phyloP scores from a whole-genome alignment of 2,888 invertebrate genomes.

The Amblyjoppa proteus region DNA sequence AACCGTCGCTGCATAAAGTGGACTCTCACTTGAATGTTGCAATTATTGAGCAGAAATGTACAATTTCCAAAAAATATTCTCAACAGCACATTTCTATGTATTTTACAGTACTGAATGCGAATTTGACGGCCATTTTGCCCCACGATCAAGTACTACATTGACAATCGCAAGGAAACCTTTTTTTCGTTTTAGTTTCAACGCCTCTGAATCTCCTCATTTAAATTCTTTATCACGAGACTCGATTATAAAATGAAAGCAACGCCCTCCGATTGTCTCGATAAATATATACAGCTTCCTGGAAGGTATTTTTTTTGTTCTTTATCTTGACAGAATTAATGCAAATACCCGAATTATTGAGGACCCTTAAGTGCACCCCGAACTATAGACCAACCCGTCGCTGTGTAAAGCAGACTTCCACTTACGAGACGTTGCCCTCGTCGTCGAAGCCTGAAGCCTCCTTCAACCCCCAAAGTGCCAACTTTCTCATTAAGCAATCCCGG shows the following conservation, averaged over 20 bases:
- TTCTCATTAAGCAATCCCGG: constrained; percentile 69
- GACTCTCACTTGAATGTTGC: constrained; percentile 1
- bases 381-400: not conserved
- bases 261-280: not conserved
- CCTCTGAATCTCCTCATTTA: too few relatives aligned
- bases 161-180: too few relatives aligned
- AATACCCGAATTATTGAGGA: not conserved
- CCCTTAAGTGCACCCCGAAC: not conserved
- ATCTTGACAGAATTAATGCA: not conserved
- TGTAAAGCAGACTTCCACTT: constrained; percentile 37
- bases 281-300: not conserved
- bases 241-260: too few relatives aligned
- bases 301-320: not conserved
- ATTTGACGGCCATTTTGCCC: too few relatives aligned
- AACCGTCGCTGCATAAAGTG: not conserved
- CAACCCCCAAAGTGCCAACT: constrained; percentile 65
- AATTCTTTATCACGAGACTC: too few relatives aligned
- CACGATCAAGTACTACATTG: too few relatives aligned
- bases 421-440: constrained; percentile 43
- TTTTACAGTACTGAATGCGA: too few relatives aligned
- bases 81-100: too few relatives aligned
- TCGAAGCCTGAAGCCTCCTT: constrained; percentile 16
- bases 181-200: too few relatives aligned
- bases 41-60: too few relatives aligned
- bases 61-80: too few relatives aligned